Conservation (phyloP, 2,113 vertebrate genomes). For the Ursus arctos region DNA sequence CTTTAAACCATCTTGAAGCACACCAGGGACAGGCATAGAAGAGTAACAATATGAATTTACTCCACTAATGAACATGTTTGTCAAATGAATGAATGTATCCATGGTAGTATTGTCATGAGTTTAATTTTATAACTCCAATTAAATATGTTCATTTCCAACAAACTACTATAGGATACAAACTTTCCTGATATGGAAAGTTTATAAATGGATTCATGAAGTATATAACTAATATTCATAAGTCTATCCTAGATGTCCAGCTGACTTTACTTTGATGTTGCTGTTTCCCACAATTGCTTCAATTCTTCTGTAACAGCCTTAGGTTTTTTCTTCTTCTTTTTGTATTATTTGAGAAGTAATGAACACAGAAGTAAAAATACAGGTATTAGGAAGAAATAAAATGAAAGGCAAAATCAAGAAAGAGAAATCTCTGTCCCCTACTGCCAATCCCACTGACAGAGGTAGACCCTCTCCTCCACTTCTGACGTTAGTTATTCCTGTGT, state of each 20-base stretch:
- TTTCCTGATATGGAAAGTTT: neutral
- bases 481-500: neutral
- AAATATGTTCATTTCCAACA: neutral
- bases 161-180: neutral
- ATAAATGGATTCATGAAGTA: neutral
- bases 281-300: neutral
- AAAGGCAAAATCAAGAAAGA: neutral
- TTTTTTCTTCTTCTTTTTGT: neutral
- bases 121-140: slow-evolving; percentile 24
- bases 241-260: neutral
- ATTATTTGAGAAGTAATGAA: slow-evolving; percentile 30
- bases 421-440: neutral
- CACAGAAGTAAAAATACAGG: neutral
- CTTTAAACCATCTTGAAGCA: neutral
- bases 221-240: neutral
- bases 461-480: neutral
- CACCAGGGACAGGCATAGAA: neutral
- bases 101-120: neutral
- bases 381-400: neutral
- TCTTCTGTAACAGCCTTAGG: neutral
- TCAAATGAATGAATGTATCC: neutral
- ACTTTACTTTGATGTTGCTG: neutral
- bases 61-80: neutral
- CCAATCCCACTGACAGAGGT: neutral
- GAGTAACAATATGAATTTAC: neutral